Evolutionary conservation across 2,113 vertebrate species (phyloP).

Genomic region (Eubucco bourcierii): DNA sequence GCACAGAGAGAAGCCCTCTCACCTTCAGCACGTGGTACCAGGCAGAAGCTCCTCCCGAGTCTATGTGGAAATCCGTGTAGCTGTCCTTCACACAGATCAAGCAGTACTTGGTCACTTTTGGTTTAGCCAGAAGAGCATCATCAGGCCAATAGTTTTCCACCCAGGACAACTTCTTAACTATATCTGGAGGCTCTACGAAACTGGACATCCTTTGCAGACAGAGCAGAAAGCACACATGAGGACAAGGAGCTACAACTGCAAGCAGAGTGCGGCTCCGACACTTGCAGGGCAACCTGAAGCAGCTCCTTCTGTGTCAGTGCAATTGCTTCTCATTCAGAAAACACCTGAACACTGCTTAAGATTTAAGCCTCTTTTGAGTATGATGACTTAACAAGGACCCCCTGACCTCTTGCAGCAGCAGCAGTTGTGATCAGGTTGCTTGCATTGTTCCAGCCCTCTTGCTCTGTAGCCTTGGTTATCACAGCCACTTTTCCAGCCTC

Average conservation of each 20-base stretch:
- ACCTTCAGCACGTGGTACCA: conserved; percentile 98
- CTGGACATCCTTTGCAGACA: conserved; percentile 86
- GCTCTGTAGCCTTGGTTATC: not conserved
- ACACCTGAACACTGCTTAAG: not conserved
- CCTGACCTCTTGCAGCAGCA: not conserved
- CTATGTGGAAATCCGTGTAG: conserved; percentile 98
- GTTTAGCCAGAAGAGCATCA: conserved; percentile 92
- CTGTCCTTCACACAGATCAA: conserved; percentile 98
- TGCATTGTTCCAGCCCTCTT: not conserved
- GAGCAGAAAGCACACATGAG: not conserved
- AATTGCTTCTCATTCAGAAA: not conserved
- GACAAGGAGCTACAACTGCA: not conserved
- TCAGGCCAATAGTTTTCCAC: conserved; percentile 97
- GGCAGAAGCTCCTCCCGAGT: conserved; percentile 92
- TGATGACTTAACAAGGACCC: not conserved
- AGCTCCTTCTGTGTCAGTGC: not conserved
- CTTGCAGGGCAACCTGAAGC: not conserved
- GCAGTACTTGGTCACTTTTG: conserved; percentile 98
- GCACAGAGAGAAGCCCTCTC: not conserved
- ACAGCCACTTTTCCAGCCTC: not conserved
- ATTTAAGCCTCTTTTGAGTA: not conserved
- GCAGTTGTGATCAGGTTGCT: not conserved
- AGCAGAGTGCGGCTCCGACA: rapidly evolving
- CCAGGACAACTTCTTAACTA: conserved; percentile 94
- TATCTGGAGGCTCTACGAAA: conserved; percentile 94